Percentiles rank a stretch among this genome's conserved stretches.
Evolutionary conservation across 2,888 invertebrate genomes (phyloP).

Genomic region (Polylopha cassiicola): DNA sequence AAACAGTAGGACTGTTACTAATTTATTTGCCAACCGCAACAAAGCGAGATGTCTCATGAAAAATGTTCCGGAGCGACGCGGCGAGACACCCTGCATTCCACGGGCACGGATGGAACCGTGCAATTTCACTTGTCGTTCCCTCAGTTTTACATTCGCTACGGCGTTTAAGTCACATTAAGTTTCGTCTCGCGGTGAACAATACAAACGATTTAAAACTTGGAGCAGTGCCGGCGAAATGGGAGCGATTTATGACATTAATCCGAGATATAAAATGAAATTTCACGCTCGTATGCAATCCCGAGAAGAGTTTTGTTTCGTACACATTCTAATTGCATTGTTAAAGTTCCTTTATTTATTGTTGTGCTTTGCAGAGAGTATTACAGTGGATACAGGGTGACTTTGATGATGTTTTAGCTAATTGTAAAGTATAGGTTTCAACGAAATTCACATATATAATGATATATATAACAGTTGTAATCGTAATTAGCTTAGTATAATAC

Average conservation of each 20-base stretch:
- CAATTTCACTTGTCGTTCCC: constrained; percentile 57
- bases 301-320: constrained; percentile 47
- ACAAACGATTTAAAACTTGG: constrained; percentile 61
- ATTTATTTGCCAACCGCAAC: constrained; percentile 74
- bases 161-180: constrained; percentile 66
- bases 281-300: constrained; percentile 46
- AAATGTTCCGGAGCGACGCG: constrained; percentile 59
- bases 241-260: constrained; percentile 64
- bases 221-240: constrained; percentile 43
- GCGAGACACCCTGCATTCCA: constrained; percentile 66
- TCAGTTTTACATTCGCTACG: constrained; percentile 59
- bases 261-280: constrained; percentile 59
- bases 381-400: too few relatives aligned
- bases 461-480: too few relatives aligned
- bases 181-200: constrained; percentile 55
- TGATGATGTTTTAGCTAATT: too few relatives aligned
- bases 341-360: constrained; percentile 27
- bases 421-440: too few relatives aligned
- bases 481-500: too few relatives aligned
- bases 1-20: constrained; percentile 76
- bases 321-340: constrained; percentile 53
- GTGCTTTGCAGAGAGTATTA: constrained; percentile 12
- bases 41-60: constrained; percentile 76
- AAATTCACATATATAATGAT: too few relatives aligned
- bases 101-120: constrained; percentile 48